phyloP scores from a whole-genome alignment of 2,888 invertebrate species.

The Ormyrus rosae region DNA sequence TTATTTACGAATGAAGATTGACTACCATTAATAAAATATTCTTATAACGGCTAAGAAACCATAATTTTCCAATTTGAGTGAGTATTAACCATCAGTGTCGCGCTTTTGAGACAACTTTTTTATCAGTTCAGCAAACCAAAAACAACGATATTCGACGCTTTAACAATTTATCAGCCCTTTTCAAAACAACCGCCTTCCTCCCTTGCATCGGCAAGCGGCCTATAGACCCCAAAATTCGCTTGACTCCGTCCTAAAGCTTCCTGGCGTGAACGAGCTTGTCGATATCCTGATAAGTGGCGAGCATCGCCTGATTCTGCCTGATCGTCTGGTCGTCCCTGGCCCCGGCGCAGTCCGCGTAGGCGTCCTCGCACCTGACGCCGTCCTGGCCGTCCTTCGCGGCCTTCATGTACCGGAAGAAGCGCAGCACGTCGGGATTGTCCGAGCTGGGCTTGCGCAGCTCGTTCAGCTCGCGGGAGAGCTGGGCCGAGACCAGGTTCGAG shows the following conservation, averaged over 20 bases:
- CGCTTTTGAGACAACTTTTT: no score
- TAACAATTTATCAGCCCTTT: no score
- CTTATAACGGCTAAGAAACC: no score
- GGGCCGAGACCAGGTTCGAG: conserved; percentile 91
- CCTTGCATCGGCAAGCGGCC: no score
- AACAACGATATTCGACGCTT: no score
- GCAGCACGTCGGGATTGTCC: conserved; percentile 90
- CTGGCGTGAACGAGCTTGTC: conserved; percentile 91
- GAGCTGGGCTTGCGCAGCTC: conserved; percentile 90
- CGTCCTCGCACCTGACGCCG: conserved; percentile 83
- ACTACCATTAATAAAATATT: no score
- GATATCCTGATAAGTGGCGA: conserved; percentile 90
- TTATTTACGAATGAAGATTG: no score
- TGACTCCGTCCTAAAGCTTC: conserved; percentile 71
- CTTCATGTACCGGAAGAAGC: conserved; percentile 94
- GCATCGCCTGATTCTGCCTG: conserved; percentile 85
- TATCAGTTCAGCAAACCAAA: no score
- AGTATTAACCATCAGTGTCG: no score
- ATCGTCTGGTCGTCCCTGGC: conserved; percentile 80
- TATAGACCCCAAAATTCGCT: no score
- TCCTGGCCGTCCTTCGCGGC: conserved; percentile 93
- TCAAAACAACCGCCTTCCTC: no score
- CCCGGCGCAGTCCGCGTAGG: conserved; percentile 81
- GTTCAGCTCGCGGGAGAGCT: conserved; percentile 91
- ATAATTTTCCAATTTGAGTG: no score